These are phyloP conservation scores for Talpa occidentalis DNA, from an alignment of 2,113 vertebrate genomes.

Conservation along the genomic window DNA sequence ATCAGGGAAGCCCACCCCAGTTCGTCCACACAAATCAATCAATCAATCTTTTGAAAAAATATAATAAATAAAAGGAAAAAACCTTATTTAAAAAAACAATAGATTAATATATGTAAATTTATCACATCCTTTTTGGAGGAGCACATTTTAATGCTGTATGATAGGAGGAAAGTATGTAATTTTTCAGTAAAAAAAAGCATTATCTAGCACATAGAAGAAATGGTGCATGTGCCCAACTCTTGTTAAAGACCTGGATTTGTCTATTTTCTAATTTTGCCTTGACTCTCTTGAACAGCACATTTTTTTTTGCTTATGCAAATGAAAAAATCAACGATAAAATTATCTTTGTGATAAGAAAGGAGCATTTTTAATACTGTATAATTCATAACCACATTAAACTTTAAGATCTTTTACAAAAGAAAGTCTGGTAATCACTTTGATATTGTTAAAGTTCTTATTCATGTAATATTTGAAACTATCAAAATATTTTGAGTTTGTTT, in stretches of 20 bases:
- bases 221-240: accelerated
- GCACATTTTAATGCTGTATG: background rate
- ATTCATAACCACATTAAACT: background rate
- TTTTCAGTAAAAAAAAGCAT: background rate
- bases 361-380: background rate
- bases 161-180: background rate
- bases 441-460: background rate
- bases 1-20: too few species aligned
- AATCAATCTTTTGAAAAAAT: too few species aligned
- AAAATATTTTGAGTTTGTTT: constrained; percentile 13
- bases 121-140: background rate
- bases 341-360: background rate
- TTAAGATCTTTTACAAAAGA: background rate
- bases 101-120: background rate
- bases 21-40: too few species aligned
- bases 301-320: background rate
- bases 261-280: background rate
- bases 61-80: too few species aligned
- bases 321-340: background rate
- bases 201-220: background rate
- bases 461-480: background rate
- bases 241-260: background rate
- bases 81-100: background rate
- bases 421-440: background rate
- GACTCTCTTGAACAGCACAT: background rate